Evolutionary conservation across 92 coral and sea anemone genomes (phyloP).

Genomic region (Heteractis magnifica): DNA sequence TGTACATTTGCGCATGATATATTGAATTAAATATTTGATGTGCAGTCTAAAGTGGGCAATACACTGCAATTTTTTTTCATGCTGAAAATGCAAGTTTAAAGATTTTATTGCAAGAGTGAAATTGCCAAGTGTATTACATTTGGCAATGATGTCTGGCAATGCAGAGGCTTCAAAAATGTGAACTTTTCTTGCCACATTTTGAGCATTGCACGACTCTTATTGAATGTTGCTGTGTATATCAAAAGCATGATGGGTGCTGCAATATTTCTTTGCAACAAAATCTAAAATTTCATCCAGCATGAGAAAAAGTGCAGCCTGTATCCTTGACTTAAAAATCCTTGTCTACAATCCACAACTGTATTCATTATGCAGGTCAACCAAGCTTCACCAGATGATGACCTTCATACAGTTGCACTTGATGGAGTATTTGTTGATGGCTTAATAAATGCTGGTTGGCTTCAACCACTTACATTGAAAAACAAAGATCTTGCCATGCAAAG

Average conservation of each 20-base stretch:
- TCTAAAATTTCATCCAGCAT: background rate
- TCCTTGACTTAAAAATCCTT: background rate
- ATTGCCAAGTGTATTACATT: too few relatives aligned
- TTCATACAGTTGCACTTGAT: conserved; percentile 8
- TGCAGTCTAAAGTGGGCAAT: too few relatives aligned
- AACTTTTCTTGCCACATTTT: too few relatives aligned
- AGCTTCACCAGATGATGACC: conserved; percentile 26
- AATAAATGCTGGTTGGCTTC: conserved; percentile 47
- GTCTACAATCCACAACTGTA: background rate
- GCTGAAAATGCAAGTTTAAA: background rate
- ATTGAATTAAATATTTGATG: too few relatives aligned
- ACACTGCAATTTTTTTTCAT: background rate
- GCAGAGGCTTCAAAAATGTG: too few relatives aligned
- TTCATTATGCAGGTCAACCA: conserved; percentile 19
- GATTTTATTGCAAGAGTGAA: background rate
- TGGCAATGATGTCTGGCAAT: too few relatives aligned
- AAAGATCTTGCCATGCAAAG: conserved; percentile 47
- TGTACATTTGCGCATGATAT: too few relatives aligned
- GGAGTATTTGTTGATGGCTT: conserved; percentile 22
- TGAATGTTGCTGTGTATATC: background rate
- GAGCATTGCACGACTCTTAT: background rate
- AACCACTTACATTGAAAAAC: conserved; percentile 28
- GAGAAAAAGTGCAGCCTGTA: too few relatives aligned
- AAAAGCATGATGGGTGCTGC: too few relatives aligned
- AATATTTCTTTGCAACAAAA: background rate